Evolutionary conservation across 2,113 vertebrate genomes (phyloP).

Genomic region (Gasterosteus aculeatus): DNA sequence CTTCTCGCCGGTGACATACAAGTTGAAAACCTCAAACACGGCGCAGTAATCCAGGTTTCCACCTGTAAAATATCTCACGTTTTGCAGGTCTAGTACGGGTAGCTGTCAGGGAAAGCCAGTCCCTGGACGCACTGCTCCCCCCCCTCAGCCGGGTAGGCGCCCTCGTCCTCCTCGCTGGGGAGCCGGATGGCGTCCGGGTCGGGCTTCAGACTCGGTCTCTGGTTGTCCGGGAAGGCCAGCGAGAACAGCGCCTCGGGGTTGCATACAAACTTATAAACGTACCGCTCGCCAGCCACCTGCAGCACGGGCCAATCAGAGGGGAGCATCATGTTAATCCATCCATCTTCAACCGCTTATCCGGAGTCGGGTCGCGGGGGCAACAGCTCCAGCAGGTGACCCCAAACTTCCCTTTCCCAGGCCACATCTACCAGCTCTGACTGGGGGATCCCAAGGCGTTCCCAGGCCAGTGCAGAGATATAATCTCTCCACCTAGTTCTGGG

Average conservation of each 20-base stretch:
- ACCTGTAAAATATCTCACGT: not conserved
- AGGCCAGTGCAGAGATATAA: too few relatives aligned
- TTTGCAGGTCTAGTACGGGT: constrained; percentile 82
- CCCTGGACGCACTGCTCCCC: constrained; percentile 81
- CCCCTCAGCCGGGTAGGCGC: constrained; percentile 84
- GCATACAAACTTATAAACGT: constrained; percentile 96
- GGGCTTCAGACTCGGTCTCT: constrained; percentile 88
- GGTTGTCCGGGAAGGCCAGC: constrained; percentile 95
- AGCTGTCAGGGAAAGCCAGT: constrained; percentile 86
- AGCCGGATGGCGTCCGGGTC: constrained; percentile 78
- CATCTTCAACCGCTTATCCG: too few relatives aligned
- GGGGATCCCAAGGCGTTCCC: too few relatives aligned
- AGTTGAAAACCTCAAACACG: constrained; percentile 28
- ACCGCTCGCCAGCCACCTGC: constrained; percentile 93
- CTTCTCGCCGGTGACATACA: constrained; percentile 10
- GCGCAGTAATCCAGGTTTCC: constrained; percentile 36
- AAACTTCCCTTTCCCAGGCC: too few relatives aligned
- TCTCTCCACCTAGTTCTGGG: too few relatives aligned
- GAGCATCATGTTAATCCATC: too few relatives aligned
- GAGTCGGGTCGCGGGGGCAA: too few relatives aligned
- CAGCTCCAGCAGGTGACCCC: too few relatives aligned
- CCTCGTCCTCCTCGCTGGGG: constrained; percentile 81
- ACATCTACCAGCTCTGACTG: too few relatives aligned
- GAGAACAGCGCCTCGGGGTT: constrained; percentile 94
- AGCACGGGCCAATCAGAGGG: not conserved